phyloP scores from a whole-genome alignment of 2,797 vertebrate species.

The Taeniopygia guttata region DNA sequence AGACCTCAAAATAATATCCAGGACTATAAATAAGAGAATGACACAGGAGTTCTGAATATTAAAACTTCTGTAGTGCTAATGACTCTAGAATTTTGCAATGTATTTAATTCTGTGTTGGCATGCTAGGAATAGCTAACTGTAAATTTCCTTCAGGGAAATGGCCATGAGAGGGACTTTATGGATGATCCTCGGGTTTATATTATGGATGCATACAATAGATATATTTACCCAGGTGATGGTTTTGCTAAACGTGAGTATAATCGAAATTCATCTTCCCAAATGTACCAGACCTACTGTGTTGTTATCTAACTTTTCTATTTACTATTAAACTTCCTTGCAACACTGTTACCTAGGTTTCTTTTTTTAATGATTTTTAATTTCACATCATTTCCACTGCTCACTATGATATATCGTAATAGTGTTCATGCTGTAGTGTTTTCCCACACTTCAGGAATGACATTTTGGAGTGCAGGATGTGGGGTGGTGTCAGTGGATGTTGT shows the following conservation, averaged over 20 bases:
- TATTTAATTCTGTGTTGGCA: neutral
- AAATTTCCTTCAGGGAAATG: slow-evolving; percentile 85
- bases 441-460: neutral
- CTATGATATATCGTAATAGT: fast-evolving
- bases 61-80: neutral
- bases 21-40: neutral
- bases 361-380: neutral
- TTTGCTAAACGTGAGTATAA: slow-evolving; percentile 89
- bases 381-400: neutral
- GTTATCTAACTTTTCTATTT: neutral
- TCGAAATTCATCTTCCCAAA: neutral
- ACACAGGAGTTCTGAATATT: neutral
- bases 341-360: neutral
- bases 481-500: neutral
- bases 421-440: neutral
- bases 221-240: slow-evolving; percentile 92
- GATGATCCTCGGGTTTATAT: slow-evolving; percentile 91
- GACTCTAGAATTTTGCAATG: neutral
- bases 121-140: neutral
- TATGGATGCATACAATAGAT: slow-evolving; percentile 94
- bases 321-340: neutral
- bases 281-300: neutral
- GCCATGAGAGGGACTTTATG: slow-evolving; percentile 94
- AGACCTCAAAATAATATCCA: neutral
- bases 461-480: neutral